Base-by-base conservation (phyloP, 2,888 invertebrate species). In the Seira ritae region DNA sequence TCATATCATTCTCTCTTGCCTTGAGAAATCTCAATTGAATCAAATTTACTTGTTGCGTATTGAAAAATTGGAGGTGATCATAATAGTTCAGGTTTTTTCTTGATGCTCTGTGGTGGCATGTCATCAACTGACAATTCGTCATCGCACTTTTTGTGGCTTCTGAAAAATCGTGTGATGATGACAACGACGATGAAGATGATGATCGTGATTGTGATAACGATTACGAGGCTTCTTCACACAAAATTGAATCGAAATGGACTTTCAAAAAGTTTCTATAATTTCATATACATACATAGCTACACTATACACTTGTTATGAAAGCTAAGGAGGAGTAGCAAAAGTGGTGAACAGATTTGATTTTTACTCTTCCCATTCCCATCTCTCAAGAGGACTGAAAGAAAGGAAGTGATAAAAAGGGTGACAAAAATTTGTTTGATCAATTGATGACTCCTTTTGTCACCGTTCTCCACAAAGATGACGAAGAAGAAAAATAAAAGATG, bases 371-470 rank as follows among this genome's bases (percentile, higher is more conserved):
- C n/a, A n/a, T n/a, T n/a, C n/a, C n/a, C n/a, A n/a, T 66, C 22
- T 66, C 22, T 24, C 67, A 22, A 67, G 62, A 15, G 17, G 55
- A 12, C 1, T 12, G 3, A 55, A 55, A 12, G 31, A 62, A 60
- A n/a, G 24, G 60, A 74, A 66, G 24, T 37, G 73, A 37, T 22
- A 24, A 87, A 31, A 87, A 85, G 83, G 84, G 84, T 75, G 87
- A 86, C 87, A 86, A 87, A 87, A 86, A 62, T 62, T 82, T 89
- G 87, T 87, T 88, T 88, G 87, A 87, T 88, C 88, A 87, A 88
- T 89, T 88, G 88, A 88, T 89, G 87, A 85, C 86, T 87, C 87
- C 85, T 55, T 55, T 55, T 55, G 55, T 55, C 8, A 55, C 55
- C 17, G 31, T 31, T 31, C 8, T 31, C 31, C 20, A 31, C n/a